Percentiles rank a stretch among this genome's conserved stretches.
phyloP scores from a whole-genome alignment of 2,888 invertebrate genomes.

The Tortrix viridana region DNA sequence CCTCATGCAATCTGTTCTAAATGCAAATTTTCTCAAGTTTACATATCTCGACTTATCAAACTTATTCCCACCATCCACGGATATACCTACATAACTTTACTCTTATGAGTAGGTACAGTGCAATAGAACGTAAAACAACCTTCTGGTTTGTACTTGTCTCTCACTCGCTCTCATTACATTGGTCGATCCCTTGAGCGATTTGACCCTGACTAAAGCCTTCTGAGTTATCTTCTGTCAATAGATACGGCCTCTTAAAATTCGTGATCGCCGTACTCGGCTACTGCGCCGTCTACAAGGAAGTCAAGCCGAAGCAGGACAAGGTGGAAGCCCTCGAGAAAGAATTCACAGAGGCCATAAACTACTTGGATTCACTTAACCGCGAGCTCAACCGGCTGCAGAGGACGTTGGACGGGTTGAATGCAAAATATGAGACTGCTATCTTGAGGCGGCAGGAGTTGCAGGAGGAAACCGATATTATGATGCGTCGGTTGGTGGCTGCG shows the following conservation, averaged over 20 bases:
- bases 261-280: constrained; percentile 95
- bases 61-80: no score
- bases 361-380: constrained; percentile 88
- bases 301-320: constrained; percentile 93
- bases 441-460: constrained; percentile 87
- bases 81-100: no score
- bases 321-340: constrained; percentile 91
- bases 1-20: no score
- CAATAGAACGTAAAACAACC: no score
- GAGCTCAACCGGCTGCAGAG: constrained; percentile 90
- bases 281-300: constrained; percentile 93
- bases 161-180: no score
- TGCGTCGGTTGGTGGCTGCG: constrained; percentile 91
- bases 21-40: no score
- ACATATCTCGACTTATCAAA: no score
- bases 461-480: constrained; percentile 92
- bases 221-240: constrained; percentile 40
- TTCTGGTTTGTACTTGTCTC: no score
- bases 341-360: constrained; percentile 82
- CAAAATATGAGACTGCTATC: constrained; percentile 91
- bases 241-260: constrained; percentile 91
- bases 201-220: not conserved
- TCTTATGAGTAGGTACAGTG: no score
- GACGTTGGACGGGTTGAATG: constrained; percentile 87
- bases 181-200: not conserved